Percentiles rank a stretch among this genome's conserved stretches.
These are phyloP conservation scores for Anser brachyrhynchus DNA, from an alignment of 2,113 vertebrate species.

Conservation along the genomic window DNA sequence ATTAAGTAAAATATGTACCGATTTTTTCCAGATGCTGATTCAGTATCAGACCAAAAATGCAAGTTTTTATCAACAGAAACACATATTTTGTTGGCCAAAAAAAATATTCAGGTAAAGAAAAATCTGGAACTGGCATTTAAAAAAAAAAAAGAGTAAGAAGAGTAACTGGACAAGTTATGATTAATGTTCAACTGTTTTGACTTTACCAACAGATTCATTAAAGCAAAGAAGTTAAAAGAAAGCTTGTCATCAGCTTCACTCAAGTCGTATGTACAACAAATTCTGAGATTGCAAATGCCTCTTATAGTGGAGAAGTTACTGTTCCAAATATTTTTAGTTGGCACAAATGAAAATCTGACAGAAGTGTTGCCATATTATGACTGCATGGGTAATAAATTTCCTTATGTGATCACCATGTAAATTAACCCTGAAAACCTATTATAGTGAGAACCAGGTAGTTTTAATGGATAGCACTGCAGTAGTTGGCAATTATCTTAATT, in stretches of 20 bases:
- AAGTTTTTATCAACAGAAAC: neutral
- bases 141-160: neutral
- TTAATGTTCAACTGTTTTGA: neutral
- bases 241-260: neutral
- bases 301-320: neutral
- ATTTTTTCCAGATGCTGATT: neutral
- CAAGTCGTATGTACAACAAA: neutral
- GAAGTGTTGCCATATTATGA: neutral
- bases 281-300: neutral
- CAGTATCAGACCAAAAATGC: neutral
- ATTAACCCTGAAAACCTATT: conserved; percentile 1
- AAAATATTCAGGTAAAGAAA: neutral
- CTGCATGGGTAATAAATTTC: neutral
- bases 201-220: neutral
- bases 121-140: neutral
- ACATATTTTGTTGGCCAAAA: neutral
- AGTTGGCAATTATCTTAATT: conserved; percentile 24
- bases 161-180: neutral
- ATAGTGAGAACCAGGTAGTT: neutral
- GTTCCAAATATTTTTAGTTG: neutral
- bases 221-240: neutral
- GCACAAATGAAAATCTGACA: conserved; percentile 1
- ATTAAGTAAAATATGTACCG: neutral
- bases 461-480: neutral
- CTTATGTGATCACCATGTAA: conserved; percentile 5